Evolutionary conservation across 2,113 vertebrate genomes (phyloP).

Genomic region (Reinhardtius hippoglossoides): DNA sequence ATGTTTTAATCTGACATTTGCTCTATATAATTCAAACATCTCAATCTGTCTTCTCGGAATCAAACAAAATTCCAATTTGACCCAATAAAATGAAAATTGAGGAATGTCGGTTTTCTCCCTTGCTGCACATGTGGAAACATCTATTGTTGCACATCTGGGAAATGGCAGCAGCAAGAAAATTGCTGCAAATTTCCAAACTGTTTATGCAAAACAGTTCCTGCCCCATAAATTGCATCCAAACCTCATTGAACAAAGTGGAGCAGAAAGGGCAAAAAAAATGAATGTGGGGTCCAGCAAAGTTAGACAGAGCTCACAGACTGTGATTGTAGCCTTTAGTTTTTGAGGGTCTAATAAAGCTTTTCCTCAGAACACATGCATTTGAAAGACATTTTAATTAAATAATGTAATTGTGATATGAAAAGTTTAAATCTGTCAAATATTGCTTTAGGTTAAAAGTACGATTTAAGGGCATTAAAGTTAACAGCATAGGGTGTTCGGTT

Average conservation of each 20-base stretch:
- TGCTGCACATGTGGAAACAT: conserved; percentile 81
- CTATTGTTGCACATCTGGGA: conserved; percentile 82
- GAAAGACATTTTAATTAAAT: not conserved
- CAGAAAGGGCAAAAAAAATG: conserved; percentile 19
- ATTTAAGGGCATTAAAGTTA: not conserved
- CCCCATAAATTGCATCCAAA: conserved; percentile 69
- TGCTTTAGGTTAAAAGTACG: not conserved
- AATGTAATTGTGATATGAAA: too few species aligned
- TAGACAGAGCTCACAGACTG: conserved; percentile 1
- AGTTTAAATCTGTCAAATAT: not conserved
- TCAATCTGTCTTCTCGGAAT: conserved; percentile 18
- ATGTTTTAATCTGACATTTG: conserved; percentile 9
- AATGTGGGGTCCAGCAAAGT: conserved; percentile 40
- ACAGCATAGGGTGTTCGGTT: not conserved
- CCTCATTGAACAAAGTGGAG: conserved; percentile 50
- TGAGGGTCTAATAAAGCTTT: conserved; percentile 9
- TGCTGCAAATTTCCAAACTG: conserved; percentile 75
- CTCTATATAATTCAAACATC: conserved; percentile 13
- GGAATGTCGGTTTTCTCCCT: conserved; percentile 43
- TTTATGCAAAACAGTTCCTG: conserved; percentile 82
- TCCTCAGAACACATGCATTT: not conserved
- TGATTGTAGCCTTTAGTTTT: conserved; percentile 9
- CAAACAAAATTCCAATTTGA: conserved; percentile 12
- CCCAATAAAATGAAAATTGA: conserved; percentile 31
- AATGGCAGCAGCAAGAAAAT: conserved; percentile 76